Evolutionary conservation across 2,797 vertebrate genomes (phyloP).

Genomic region (Lagocephalus sceleratus): DNA sequence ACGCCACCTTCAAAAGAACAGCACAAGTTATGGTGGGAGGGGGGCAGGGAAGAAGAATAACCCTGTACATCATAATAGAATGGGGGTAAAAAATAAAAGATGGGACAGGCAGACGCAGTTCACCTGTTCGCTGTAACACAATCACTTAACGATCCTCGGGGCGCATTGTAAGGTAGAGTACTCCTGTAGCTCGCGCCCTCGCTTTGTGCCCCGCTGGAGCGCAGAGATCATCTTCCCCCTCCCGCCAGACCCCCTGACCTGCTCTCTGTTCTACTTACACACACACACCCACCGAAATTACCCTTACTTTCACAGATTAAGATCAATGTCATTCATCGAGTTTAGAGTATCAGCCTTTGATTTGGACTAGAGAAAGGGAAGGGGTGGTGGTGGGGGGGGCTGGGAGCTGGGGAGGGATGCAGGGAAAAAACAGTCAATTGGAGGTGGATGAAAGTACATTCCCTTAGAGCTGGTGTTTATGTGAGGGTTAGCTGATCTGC

Average conservation of each 20-base stretch:
- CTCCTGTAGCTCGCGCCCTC: slow-evolving; percentile 64
- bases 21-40: slow-evolving; percentile 66
- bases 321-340: slow-evolving; percentile 78
- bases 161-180: slow-evolving; percentile 67
- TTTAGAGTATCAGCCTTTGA: slow-evolving; percentile 78
- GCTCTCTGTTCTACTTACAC: slow-evolving; percentile 64
- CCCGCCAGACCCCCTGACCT: slow-evolving; percentile 63
- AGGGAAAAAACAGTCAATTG: slow-evolving; percentile 41
- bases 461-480: slow-evolving; percentile 27
- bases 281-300: slow-evolving; percentile 69
- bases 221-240: slow-evolving; percentile 69
- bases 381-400: slow-evolving; percentile 66
- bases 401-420: slow-evolving; percentile 70
- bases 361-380: slow-evolving; percentile 72
- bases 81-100: slow-evolving; percentile 65
- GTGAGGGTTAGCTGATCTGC: slow-evolving; percentile 27
- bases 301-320: slow-evolving; percentile 70
- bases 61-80: slow-evolving; percentile 73
- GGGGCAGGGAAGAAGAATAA: slow-evolving; percentile 66
- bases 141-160: slow-evolving; percentile 75
- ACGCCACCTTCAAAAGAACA: slow-evolving; percentile 78
- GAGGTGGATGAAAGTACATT: slow-evolving; percentile 51
- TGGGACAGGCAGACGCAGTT: slow-evolving; percentile 68
- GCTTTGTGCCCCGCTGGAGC: slow-evolving; percentile 63
- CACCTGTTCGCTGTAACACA: slow-evolving; percentile 82